Base-by-base conservation (phyloP, 1,140 invertebrate species). In the Dinoponera quadriceps region DNA sequence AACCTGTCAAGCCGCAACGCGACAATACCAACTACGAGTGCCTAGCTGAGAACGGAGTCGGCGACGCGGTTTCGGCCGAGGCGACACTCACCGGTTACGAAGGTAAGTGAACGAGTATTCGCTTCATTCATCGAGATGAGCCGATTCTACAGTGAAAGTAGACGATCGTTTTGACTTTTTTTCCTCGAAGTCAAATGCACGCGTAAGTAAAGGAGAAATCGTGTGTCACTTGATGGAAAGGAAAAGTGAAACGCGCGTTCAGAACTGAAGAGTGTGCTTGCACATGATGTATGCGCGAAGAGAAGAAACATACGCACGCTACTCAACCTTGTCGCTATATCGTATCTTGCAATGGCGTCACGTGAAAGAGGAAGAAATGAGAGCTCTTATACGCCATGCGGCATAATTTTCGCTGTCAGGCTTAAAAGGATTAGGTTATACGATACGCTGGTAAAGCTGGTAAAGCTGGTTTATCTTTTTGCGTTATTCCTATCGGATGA, bases 11-110 rank as follows among this genome's bases (percentile, higher is more conserved):
- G 82, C 94, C 96, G 20, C 95, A 94, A 18, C 96, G 98, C 72
- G 98, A 99, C 92, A 98, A 98, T 92, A 97, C 97, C 44, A 96
- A 96, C 1, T 99, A 99, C 94, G 98, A 99, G 93, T 99, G 99
- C 93, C 96, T 99, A 66, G 99, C 98, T 0, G 98, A 99, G 94
- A 99, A 99, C 94, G 98, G 98, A 27, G 98, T 98, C 13, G 98
- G 98, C 1, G 98, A 99, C 94, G 97, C 98, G 16, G 98, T 99
- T 75, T 96, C 96, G 83, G 97, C 98, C 54, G 96, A 97, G 85
- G 98, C 98, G 29, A 97, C 96, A 54, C 96, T 99, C 82, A 96
- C 96, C 68, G 98, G 99, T 80, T 97, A 98, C 94, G 96, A 98
- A 96, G 96, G 98, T 98, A 95, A 96, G 97, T 95, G 55, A 27